These are phyloP conservation scores for Drosophila affinis DNA, from an alignment of 2,888 invertebrate species.

Conservation along the genomic window DNA sequence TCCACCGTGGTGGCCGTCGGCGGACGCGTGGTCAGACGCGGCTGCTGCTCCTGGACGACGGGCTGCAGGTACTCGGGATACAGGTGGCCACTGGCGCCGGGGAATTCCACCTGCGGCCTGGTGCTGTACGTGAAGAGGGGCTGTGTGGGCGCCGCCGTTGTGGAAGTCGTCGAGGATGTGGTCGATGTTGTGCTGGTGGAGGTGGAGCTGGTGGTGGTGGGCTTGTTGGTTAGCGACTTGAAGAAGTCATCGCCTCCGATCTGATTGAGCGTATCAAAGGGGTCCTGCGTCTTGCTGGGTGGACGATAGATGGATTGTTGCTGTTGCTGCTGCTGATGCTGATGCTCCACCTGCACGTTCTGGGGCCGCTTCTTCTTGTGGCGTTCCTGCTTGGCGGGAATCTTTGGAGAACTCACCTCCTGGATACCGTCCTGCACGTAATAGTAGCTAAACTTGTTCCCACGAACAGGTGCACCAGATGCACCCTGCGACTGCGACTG, in stretches of 20 bases:
- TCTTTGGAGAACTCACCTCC: slow-evolving; percentile 80
- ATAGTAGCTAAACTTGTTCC: slow-evolving; percentile 80
- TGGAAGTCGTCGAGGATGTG: slow-evolving; percentile 84
- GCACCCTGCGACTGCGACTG: background rate
- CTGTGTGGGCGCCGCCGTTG: slow-evolving; percentile 76
- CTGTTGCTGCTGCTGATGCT: slow-evolving; percentile 32
- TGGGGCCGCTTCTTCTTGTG: slow-evolving; percentile 82
- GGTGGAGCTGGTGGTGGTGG: slow-evolving; percentile 65
- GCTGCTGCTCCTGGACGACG: slow-evolving; percentile 54
- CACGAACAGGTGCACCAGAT: slow-evolving; percentile 61
- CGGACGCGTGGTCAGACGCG: slow-evolving; percentile 74
- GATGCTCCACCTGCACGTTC: slow-evolving; percentile 58
- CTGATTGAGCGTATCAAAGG: slow-evolving; percentile 82
- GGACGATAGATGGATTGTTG: slow-evolving; percentile 68
- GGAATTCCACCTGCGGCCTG: slow-evolving; percentile 78
- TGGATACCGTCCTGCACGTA: slow-evolving; percentile 80
- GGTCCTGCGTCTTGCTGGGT: slow-evolving; percentile 67
- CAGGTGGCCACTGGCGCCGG: slow-evolving; percentile 77
- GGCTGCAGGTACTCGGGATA: slow-evolving; percentile 73
- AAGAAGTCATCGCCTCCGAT: slow-evolving; percentile 82
- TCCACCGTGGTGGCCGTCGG: slow-evolving; percentile 63
- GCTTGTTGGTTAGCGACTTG: slow-evolving; percentile 50
- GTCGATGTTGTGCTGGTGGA: slow-evolving; percentile 84
- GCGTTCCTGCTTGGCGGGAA: slow-evolving; percentile 78
- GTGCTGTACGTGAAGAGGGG: slow-evolving; percentile 77